Base-by-base conservation (phyloP, 1,140 invertebrate genomes). In the Sarcophaga bullata region DNA sequence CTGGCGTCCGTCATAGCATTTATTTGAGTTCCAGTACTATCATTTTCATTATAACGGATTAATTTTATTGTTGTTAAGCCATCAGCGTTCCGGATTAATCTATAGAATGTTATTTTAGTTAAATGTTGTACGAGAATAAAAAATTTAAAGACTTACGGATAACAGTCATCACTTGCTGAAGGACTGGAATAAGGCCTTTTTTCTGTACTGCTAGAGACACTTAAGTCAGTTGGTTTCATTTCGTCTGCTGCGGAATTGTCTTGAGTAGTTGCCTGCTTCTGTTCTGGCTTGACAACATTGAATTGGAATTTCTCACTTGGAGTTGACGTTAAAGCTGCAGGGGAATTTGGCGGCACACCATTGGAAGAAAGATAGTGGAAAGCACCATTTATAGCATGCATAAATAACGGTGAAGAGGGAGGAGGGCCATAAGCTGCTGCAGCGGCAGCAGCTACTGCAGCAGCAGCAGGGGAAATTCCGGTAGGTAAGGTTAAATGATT, bases 181-280 rank as follows among this genome's bases (percentile, higher is more conserved):
- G 83, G 81, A 73, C 58, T 82, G 9, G 83, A 84, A 81, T 85
- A 85, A 47, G 75, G 83, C 54, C 84, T 84, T 49, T 83, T 85
- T 62, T 84, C 84, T 50, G 84, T 84, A 82, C 85, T 85, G 78
- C 86, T 85, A 84, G 84, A 89, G 25, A 92, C 91, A 84, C 91
- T 92, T 82, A 92, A 85, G 86, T 92, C 92, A 46, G 91, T 92
- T 15, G 92, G 92, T 86, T 91, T 91, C 46, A 92, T 90, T 62
- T 92, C 91, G 82, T 90, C 91, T 15, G 83, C 73, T 17, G n/a
- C 15, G 48, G n/a, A 17, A 81, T 73, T 78, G 9, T 81, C 46
- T 72, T 84, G 80, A 3, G 83, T 19, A 7, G 83, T 76, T n/a
- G 19, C 83, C 13, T 85, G 84, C 50, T 87, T 86, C 83, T 86